phyloP scores from a whole-genome alignment of 1,140 invertebrate genomes.

The Drosophila nigrodunni region DNA sequence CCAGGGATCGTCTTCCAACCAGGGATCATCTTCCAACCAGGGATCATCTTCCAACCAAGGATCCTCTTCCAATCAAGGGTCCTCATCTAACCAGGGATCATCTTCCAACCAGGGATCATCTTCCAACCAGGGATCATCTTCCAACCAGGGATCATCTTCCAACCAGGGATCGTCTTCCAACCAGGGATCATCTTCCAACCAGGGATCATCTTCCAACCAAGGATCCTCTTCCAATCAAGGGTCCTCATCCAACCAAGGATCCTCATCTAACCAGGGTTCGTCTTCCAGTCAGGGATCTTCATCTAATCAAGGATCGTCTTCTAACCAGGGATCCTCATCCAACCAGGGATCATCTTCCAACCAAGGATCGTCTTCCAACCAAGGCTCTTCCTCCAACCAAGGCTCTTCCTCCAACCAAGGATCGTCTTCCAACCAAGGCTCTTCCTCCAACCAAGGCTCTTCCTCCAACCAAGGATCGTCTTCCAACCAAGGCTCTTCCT shows the following conservation, averaged over 20 bases:
- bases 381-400: constrained; percentile 49
- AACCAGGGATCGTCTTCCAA: constrained; percentile 12
- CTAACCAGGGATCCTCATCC: constrained; percentile 32
- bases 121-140: constrained; percentile 44
- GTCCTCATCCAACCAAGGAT: constrained; percentile 46
- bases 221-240: constrained; percentile 41
- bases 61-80: constrained; percentile 29
- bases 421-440: constrained; percentile 28
- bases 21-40: constrained; percentile 44
- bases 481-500: constrained; percentile 31
- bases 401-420: constrained; percentile 24
- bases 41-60: constrained; percentile 47
- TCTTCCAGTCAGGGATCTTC: constrained; percentile 45
- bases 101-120: constrained; percentile 14
- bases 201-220: too few relatives aligned
- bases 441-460: constrained; percentile 2
- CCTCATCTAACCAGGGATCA: constrained; percentile 19
- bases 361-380: constrained; percentile 44
- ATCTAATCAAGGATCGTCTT: constrained; percentile 42
- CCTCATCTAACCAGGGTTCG: constrained; percentile 36
- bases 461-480: constrained; percentile 43
- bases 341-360: constrained; percentile 52
- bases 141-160: constrained; percentile 28
- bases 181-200: neutral
- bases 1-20: constrained; percentile 50